Base-by-base conservation (phyloP, 1,140 invertebrate species). In the Drosophila willistoni region DNA sequence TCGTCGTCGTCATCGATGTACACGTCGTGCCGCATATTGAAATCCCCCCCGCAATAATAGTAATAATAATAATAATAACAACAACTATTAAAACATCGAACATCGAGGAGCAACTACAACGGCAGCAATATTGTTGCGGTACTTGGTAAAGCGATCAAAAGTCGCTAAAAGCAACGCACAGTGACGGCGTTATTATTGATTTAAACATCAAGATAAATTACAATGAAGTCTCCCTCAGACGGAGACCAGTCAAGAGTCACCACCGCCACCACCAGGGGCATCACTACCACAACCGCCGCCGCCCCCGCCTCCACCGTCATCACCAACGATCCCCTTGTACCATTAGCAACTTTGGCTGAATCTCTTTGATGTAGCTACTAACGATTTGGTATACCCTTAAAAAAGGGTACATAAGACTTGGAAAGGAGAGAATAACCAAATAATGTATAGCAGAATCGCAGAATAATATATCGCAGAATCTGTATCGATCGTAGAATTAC, bases 171-270 rank as follows among this genome's bases (percentile, higher is more conserved):
- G 79, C 71, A 82, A 83, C 80, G 79, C 79, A 83, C 63, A 72
- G 68, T 87, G 87, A 90, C 90, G 89, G 84, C 75, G 80, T 90
- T 90, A 81, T 91, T 91, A 91, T 91, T 91, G 89, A 91, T 91
- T 91, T 91, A 89, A 91, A 91, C 89, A 91, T 90, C 89, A 91
- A 90, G 89, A 90, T 90, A 91, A 91, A 91, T 90, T 90, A 72
- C 85, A 89, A 64, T 75, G 81, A 64, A 63, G 69, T 70, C 72
- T 79, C 70, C 64, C 54, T 39, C 17, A 57, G 62, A 47, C 51
- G 47, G 59, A 67, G 39, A 14, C 51, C 51, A 59, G 55, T 57
- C 55, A 57, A 67, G 51, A 74, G 72, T 34, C 70, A 70, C 70
- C 67, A 65, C 42, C 65, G 70, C 61, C 67, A 65, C 51, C 65